These are phyloP conservation scores for Eudasyphora cyanicolor DNA, from an alignment of 2,888 invertebrate genomes.

Conservation along the genomic window DNA sequence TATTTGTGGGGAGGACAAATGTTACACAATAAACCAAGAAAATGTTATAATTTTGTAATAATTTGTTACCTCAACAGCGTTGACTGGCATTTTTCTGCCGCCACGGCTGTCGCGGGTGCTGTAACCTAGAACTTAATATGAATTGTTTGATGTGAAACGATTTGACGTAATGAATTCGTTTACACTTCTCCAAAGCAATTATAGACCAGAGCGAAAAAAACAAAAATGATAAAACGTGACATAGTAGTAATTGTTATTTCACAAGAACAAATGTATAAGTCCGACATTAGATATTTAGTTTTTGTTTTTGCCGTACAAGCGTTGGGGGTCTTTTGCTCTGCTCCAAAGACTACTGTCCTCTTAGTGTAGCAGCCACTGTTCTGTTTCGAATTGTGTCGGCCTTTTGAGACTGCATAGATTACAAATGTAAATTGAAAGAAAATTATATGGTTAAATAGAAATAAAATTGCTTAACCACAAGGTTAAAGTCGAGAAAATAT, in stretches of 20 bases:
- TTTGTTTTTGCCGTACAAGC: too few species aligned
- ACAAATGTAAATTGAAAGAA: neutral
- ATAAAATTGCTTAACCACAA: neutral
- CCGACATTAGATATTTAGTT: constrained; percentile 43
- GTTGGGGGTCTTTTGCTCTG: too few species aligned
- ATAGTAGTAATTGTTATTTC: constrained; percentile 61
- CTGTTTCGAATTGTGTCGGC: neutral
- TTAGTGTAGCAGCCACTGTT: neutral
- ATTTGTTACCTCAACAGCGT: neutral
- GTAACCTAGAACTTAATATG: constrained; percentile 7
- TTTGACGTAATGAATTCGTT: constrained; percentile 25
- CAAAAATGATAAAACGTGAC: constrained; percentile 57
- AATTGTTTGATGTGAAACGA: neutral
- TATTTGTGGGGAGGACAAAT: neutral
- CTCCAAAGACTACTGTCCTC: neutral
- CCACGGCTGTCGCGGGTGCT: neutral
- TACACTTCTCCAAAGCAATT: constrained; percentile 11
- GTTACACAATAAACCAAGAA: constrained; percentile 10
- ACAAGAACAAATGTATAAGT: constrained; percentile 50
- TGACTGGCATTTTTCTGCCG: neutral
- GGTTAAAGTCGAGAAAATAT: neutral
- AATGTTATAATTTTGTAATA: constrained; percentile 4
- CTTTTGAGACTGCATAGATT: neutral
- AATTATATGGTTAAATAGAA: constrained; percentile 12
- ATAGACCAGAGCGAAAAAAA: neutral